Evolutionary conservation across 2,113 vertebrate genomes (phyloP).

Genomic region (Pluvialis apricaria): DNA sequence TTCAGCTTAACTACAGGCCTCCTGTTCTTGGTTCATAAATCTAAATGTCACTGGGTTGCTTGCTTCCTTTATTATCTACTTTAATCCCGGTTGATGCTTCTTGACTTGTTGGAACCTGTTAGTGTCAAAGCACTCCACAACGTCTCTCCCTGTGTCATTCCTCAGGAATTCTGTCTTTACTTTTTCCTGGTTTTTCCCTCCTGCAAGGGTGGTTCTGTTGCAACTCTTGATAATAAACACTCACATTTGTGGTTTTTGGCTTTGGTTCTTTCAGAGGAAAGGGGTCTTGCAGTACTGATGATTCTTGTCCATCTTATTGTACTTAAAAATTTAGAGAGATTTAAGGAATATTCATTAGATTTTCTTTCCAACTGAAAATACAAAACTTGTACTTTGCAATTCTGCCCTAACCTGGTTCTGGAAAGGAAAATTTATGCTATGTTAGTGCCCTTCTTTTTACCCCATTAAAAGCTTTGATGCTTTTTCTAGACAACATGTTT

Average conservation of each 20-base stretch:
- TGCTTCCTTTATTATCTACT: background rate
- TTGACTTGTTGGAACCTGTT: slow-evolving; percentile 21
- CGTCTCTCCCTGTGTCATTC: background rate
- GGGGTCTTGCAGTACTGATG: background rate
- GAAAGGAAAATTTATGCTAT: background rate
- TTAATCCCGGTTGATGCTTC: background rate
- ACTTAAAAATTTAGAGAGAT: background rate
- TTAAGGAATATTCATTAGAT: background rate
- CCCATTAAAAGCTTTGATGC: background rate
- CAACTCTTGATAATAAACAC: background rate
- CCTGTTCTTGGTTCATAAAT: background rate
- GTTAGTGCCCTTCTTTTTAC: background rate
- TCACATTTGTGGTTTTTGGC: background rate
- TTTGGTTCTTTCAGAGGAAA: background rate
- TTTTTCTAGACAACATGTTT: background rate
- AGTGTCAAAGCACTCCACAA: background rate
- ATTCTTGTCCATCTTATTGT: background rate
- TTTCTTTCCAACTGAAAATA: background rate
- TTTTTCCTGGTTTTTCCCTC: background rate
- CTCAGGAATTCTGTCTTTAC: background rate
- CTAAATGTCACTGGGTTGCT: background rate
- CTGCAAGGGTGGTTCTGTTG: accelerated
- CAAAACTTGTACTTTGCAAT: background rate
- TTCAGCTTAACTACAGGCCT: background rate
- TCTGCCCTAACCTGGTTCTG: background rate